Conservation (phyloP, 1,140 invertebrate species). For the Microplitis demolitor region DNA sequence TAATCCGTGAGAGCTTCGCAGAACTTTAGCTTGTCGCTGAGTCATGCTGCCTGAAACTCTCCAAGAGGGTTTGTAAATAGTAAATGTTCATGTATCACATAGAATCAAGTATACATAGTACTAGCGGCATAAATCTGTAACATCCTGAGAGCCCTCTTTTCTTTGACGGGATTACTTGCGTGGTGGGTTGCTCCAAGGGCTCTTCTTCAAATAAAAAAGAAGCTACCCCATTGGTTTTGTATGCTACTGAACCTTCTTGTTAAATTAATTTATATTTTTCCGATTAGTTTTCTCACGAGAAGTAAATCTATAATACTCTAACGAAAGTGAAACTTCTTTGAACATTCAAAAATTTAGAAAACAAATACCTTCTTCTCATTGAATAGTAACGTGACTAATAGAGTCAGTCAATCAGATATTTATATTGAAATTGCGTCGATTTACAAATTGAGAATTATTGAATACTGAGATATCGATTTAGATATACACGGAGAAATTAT, state of each 20-base stretch:
- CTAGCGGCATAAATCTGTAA: constrained; percentile 30
- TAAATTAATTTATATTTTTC: constrained; percentile 17
- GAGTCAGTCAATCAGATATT: no score
- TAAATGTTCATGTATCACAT: background rate
- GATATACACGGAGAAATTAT: no score
- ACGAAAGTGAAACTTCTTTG: no score
- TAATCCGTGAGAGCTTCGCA: constrained; percentile 30
- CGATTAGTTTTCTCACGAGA: background rate
- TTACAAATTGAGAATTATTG: no score
- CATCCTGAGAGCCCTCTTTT: constrained; percentile 11
- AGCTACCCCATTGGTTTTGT: background rate
- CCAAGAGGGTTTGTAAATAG: constrained; percentile 14
- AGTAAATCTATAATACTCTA: no score
- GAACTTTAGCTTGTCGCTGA: constrained; percentile 18
- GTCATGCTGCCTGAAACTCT: constrained; percentile 13
- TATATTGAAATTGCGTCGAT: no score
- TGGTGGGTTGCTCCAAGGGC: constrained; percentile 6
- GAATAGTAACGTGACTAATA: no score
- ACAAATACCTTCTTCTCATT: no score
- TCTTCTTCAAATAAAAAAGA: constrained; percentile 1
- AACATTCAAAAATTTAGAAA: no score
- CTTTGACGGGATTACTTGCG: constrained; percentile 37
- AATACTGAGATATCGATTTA: no score
- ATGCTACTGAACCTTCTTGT: background rate
- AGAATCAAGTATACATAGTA: constrained; percentile 2